Evolutionary conservation across 2,888 invertebrate genomes (phyloP).

Genomic region (Biston stratarius): DNA sequence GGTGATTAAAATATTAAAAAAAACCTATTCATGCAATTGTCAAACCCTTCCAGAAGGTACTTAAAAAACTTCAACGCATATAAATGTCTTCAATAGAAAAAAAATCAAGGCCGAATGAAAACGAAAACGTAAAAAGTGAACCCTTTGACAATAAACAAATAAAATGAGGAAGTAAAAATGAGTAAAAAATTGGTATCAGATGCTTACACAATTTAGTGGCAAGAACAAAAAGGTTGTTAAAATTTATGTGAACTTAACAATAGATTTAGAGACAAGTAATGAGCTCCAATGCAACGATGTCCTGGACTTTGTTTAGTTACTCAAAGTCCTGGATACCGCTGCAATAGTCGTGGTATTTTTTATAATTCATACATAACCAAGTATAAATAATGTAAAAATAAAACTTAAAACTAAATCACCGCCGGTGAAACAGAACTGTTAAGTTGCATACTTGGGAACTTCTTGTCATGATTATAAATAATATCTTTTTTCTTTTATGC

Average conservation of each 20-base stretch:
- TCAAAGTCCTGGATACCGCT: too few relatives aligned
- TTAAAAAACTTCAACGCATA: conserved; percentile 57
- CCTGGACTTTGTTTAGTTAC: background rate
- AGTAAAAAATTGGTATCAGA: conserved; percentile 12
- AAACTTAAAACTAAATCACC: too few relatives aligned
- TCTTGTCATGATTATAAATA: too few relatives aligned
- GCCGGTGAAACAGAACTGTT: too few relatives aligned
- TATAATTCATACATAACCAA: too few relatives aligned
- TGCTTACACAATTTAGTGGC: conserved; percentile 16
- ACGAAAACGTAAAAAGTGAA: conserved; percentile 55
- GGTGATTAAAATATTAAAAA: conserved; percentile 68
- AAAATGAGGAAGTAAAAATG: conserved; percentile 39
- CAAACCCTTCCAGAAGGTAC: conserved; percentile 65
- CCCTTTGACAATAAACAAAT: conserved; percentile 41
- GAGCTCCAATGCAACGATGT: too few relatives aligned
- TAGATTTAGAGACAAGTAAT: background rate
- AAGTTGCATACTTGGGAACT: too few relatives aligned
- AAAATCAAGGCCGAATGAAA: conserved; percentile 63
- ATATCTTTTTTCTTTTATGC: background rate
- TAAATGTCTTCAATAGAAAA: conserved; percentile 49
- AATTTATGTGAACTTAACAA: background rate
- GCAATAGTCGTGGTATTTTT: too few relatives aligned
- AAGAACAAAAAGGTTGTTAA: conserved; percentile 14
- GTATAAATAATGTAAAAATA: too few relatives aligned
- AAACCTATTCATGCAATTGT: conserved; percentile 63